phyloP scores from a whole-genome alignment of 2,888 invertebrate genomes.

The Oligia strigilis region DNA sequence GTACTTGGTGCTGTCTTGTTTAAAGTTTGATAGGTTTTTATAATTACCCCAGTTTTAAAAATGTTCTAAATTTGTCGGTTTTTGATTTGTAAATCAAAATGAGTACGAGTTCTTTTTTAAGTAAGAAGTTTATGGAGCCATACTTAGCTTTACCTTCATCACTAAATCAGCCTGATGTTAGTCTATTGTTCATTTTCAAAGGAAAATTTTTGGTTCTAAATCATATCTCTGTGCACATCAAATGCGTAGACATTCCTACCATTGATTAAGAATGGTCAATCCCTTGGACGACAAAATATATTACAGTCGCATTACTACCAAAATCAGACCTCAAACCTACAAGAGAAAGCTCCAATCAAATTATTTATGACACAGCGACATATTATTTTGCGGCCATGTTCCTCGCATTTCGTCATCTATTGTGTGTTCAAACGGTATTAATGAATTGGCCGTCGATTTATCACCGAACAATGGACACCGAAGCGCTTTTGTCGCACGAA shows the following conservation, averaged over 20 bases:
- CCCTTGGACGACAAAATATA: background rate
- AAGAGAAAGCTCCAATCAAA: slow-evolving; percentile 64
- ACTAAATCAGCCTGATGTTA: too few species aligned
- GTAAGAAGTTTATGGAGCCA: background rate
- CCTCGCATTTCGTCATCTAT: slow-evolving; percentile 67
- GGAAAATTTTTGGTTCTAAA: background rate
- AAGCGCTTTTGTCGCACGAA: slow-evolving; percentile 63
- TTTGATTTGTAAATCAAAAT: background rate
- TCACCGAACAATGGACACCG: slow-evolving; percentile 66
- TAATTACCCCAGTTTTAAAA: background rate
- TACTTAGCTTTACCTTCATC: background rate
- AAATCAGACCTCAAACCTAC: slow-evolving; percentile 24
- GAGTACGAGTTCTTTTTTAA: background rate
- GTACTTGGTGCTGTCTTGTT: slow-evolving; percentile 5
- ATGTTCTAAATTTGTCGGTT: background rate
- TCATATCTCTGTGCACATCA: background rate
- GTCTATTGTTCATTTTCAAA: background rate
- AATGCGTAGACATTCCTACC: background rate
- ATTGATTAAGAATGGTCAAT: background rate
- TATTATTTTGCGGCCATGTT: slow-evolving; percentile 53
- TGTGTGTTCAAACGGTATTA: slow-evolving; percentile 68
- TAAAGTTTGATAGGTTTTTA: background rate
- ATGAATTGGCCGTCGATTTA: slow-evolving; percentile 73
- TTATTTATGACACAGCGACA: slow-evolving; percentile 65
- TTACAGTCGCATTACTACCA: background rate